phyloP scores from a whole-genome alignment of 2,888 invertebrate species.

The Plebejus melissa region DNA sequence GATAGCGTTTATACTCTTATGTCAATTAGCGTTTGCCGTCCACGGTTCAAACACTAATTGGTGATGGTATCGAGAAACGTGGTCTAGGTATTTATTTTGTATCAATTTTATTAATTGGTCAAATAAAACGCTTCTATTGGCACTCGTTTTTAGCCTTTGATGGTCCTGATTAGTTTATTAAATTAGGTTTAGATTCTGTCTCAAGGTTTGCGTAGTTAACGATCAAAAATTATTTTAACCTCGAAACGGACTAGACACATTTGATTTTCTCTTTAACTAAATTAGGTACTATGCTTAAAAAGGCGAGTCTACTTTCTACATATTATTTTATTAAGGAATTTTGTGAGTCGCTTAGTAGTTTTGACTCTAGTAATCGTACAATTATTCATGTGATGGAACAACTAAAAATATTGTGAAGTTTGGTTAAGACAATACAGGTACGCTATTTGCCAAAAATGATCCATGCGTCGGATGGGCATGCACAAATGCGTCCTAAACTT shows the following conservation, averaged over 20 bases:
- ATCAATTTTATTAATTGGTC: background rate
- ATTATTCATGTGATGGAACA: too few species aligned
- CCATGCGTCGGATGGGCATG: too few species aligned
- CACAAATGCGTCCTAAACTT: too few species aligned
- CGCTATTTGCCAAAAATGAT: too few species aligned
- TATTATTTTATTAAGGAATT: too few species aligned
- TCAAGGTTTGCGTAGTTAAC: background rate
- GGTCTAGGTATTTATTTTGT: background rate
- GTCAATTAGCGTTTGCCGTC: conserved; percentile 4
- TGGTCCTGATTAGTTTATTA: background rate
- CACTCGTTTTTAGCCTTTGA: background rate
- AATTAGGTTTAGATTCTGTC: background rate
- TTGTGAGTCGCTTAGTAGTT: too few species aligned
- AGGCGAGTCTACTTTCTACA: background rate
- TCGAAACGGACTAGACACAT: too few species aligned
- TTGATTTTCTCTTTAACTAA: background rate
- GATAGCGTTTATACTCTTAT: conserved; percentile 8
- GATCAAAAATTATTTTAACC: background rate
- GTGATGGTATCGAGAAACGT: background rate
- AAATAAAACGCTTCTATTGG: background rate
- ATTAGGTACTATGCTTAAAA: background rate
- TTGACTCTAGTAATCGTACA: too few species aligned
- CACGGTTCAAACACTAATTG: conserved; percentile 10
- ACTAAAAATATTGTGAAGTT: too few species aligned
- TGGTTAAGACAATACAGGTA: too few species aligned